Conservation (phyloP, 2,113 vertebrate genomes). For the Boleophthalmus pectinirostris region DNA sequence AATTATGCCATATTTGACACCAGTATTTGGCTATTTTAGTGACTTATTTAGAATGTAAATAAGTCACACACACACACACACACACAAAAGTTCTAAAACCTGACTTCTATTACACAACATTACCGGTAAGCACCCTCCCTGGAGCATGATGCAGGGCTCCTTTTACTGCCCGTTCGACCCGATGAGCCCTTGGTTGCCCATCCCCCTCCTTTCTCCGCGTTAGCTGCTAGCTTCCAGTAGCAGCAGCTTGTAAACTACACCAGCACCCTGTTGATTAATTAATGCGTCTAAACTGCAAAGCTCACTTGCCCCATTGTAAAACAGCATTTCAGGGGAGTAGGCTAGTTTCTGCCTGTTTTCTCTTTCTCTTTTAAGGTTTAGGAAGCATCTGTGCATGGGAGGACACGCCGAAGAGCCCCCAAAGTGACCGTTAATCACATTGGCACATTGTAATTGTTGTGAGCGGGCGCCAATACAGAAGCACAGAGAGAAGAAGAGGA, state of each 20-base stretch:
- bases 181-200: conserved; percentile 41
- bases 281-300: conserved; percentile 66
- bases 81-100: no score
- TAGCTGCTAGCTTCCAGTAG: conserved; percentile 54
- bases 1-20: no score
- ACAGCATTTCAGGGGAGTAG: conserved; percentile 32
- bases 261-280: conserved; percentile 79
- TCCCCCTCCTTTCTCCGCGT: conserved; percentile 40
- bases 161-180: conserved; percentile 42
- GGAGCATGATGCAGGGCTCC: conserved; percentile 16
- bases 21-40: no score
- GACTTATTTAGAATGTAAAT: no score
- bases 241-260: conserved; percentile 78
- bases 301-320: conserved; percentile 37
- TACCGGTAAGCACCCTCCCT: neutral
- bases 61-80: no score
- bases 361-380: conserved; percentile 4
- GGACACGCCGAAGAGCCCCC: conserved; percentile 33
- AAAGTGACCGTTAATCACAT: conserved; percentile 68
- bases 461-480: conserved; percentile 39
- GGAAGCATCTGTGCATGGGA: conserved; percentile 39
- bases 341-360: neutral
- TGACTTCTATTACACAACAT: neutral
- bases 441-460: conserved; percentile 68
- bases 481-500: neutral